Evolutionary conservation across 1,140 invertebrate genomes (phyloP), one percentile per base, ranked within the genome.

Genomic region (Caenorhabditis briggsae): DNA sequence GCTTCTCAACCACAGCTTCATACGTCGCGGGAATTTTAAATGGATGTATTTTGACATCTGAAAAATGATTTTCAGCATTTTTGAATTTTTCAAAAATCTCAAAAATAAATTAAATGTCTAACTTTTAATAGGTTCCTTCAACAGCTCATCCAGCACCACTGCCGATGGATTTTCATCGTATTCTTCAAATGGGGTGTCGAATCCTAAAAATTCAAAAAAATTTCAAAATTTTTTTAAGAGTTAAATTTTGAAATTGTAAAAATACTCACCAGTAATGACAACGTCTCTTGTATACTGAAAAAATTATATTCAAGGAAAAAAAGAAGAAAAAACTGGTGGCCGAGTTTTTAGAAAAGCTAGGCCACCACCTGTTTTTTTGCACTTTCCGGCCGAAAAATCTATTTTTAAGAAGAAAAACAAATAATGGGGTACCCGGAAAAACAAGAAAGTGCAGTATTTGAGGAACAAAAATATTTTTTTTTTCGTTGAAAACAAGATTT

Each of bases 271-370:
- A 7, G 64, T 70, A 14, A 70, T 18, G 8, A 70, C 64, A 18
- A 70, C 64, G 18, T 70, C 64, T 70, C 64, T 12, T n/a, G 64
- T 70, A 41, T 70, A 70, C 64, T 70, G 64, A 70, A 43, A 50
- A 50, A 50, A 50, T 50, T 50, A 50, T 2, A 50, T n/a, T n/a
- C n/a, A n/a, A n/a, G n/a, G n/a, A n/a, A n/a, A n/a, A n/a, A n/a
- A n/a, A n/a, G n/a, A n/a, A n/a, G n/a, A n/a, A n/a, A 33, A 33
- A 3, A 33, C 33, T 33, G 33, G 33, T 33, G 33, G 33, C 33
- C 33, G 33, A 33, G 33, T 33, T 33, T 33, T 33, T 33, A 3
- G 33, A 33, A 33, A 33, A 33, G 33, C 33, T 33, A 33, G 33
- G 33, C 33, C 33, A 33, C 33, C 33, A 33, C 33, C 33, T 33